phyloP scores from a whole-genome alignment of 2,888 invertebrate genomes.

The Camptogramma bilineatum region DNA sequence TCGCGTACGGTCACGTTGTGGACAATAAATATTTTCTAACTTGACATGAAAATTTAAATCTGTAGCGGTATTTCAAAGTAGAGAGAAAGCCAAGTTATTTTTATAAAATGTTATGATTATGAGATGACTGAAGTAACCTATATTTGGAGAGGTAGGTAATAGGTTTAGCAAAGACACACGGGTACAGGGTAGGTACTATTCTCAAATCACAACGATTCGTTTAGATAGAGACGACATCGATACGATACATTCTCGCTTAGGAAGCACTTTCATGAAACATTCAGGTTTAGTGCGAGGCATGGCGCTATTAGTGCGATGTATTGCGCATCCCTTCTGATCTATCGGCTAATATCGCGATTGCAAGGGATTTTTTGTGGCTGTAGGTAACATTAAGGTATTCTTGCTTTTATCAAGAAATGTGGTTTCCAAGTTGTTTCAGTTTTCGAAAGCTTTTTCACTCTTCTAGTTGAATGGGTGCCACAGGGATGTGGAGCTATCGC shows the following conservation, averaged over 20 bases:
- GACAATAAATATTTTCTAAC: slow-evolving; percentile 43
- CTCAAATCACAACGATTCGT: slow-evolving; percentile 29
- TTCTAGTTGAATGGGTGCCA: neutral
- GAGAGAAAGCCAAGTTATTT: too few relatives aligned
- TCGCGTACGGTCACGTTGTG: slow-evolving; percentile 43
- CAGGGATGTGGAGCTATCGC: neutral
- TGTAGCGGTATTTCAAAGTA: slow-evolving; percentile 9
- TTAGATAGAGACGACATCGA: slow-evolving; percentile 39
- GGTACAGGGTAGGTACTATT: too few relatives aligned
- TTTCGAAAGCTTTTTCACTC: neutral
- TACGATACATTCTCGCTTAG: slow-evolving; percentile 45
- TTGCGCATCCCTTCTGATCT: slow-evolving; percentile 67
- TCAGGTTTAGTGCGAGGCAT: slow-evolving; percentile 69
- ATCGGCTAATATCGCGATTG: slow-evolving; percentile 76
- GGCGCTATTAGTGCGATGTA: slow-evolving; percentile 72
- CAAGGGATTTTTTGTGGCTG: slow-evolving; percentile 31
- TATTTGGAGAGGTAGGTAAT: neutral
- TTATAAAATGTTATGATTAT: too few relatives aligned
- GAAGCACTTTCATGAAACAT: slow-evolving; percentile 67
- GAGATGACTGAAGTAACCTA: too few relatives aligned
- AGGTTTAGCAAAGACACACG: too few relatives aligned
- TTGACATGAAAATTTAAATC: slow-evolving; percentile 28
- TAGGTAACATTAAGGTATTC: slow-evolving; percentile 7
- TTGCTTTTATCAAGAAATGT: slow-evolving; percentile 2
- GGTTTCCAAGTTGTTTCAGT: neutral